Base-by-base conservation (phyloP, 2,797 vertebrate species). In the Acrossocheilus wenchowensis region DNA sequence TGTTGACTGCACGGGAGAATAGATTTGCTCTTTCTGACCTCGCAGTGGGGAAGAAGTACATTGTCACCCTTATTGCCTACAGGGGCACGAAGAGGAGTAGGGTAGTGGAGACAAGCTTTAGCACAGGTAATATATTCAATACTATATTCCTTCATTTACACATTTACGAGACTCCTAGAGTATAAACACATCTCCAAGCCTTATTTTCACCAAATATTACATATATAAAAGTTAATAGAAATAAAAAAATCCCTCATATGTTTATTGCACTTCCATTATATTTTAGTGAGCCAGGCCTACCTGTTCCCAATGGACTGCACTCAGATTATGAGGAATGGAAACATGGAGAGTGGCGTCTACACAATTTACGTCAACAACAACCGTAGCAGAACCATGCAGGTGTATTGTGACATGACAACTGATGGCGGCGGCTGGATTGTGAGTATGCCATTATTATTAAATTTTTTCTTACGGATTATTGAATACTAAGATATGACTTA, bases 381-480 rank as follows among this genome's bases (percentile, higher is more conserved):
- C 11, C 83, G 82, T 77, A 94, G 93, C 88, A 94, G 91, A 87
- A 92, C 95, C 0, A 78, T 96, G 19, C 93, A 96, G 87, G 97
- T 95, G 48, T 97, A 92, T 92, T 98, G 97, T 0, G 97, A 98
- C 93, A 97, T 97, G 96, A 93, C 95, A 83, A 97, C 96, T 0
- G 97, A 97, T 0, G 94, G 96, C 85, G 97, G 97, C 0, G 94
- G 97, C 87, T 98, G 97, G 97, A 95, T 93, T 87, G 96, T 98
- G 94, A 95, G 95, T 94, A 23, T 17, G 6, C 9, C 6, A 2
- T 30, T 66, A 57, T 21, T 36, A 41, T 62, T 14, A 64, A 23
- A 12, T 12, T 8, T 48, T 48, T 34, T 11, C 34, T 11, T 50
- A 0, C 4, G 6, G 9, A 36, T 7, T 83, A 45, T 48, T 36